Conservation (phyloP, 2,888 invertebrate species). For the Oscheius onirici region DNA sequence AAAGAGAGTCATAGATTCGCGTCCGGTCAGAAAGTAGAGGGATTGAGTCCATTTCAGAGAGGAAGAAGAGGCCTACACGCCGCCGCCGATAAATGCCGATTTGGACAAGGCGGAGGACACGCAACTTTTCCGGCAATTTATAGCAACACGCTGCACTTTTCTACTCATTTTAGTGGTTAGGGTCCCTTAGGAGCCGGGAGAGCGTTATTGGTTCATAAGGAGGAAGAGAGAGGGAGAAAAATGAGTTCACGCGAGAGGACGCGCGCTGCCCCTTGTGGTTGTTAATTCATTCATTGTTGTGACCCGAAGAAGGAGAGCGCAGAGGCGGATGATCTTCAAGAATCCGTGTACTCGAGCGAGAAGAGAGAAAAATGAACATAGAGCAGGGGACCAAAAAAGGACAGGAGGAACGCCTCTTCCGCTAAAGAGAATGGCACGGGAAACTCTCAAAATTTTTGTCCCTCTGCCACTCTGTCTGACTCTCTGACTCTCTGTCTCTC, state of each 20-base stretch:
- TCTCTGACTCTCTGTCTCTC: background rate
- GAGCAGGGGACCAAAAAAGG: too few relatives aligned
- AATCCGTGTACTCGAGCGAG: background rate
- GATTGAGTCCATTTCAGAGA: conserved; percentile 12
- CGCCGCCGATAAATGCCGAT: conserved; percentile 16
- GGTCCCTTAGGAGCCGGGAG: too few relatives aligned
- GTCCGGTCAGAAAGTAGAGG: conserved; percentile 6
- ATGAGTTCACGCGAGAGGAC: background rate
- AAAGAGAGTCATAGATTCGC: conserved; percentile 8
- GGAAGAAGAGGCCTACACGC: background rate
- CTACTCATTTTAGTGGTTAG: too few relatives aligned
- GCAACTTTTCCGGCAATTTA: conserved; percentile 28
- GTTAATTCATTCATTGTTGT: conserved; percentile 27
- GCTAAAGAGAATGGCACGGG: too few relatives aligned
- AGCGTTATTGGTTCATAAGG: background rate
- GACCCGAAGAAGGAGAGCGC: background rate
- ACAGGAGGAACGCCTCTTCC: background rate
- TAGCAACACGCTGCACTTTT: conserved; percentile 2
- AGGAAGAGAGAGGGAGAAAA: background rate
- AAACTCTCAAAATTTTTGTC: background rate
- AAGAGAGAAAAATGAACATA: too few relatives aligned
- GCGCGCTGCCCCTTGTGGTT: background rate
- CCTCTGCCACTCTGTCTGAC: background rate
- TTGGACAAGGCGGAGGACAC: conserved; percentile 19
- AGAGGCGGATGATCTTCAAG: conserved; percentile 11